phyloP scores from a whole-genome alignment of 2,797 vertebrate species.

The Peromyscus eremicus region DNA sequence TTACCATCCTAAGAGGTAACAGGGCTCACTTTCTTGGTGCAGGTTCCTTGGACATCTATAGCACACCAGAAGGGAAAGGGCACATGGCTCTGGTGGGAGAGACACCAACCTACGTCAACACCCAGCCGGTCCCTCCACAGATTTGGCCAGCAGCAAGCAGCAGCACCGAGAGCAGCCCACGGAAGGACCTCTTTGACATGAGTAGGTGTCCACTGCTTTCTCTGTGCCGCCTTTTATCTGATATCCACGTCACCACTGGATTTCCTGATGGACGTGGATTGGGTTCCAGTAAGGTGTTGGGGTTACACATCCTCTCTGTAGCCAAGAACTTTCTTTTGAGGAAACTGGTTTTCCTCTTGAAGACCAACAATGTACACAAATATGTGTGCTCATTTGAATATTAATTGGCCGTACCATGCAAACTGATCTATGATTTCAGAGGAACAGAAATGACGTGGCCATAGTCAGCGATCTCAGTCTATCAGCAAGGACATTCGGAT shows the following conservation, averaged over 20 bases:
- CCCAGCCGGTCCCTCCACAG: constrained; percentile 93
- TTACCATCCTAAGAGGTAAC: neutral
- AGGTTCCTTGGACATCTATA: constrained; percentile 94
- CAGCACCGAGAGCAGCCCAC: constrained; percentile 91
- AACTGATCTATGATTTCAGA: neutral
- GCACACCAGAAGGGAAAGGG: constrained; percentile 90
- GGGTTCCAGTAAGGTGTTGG: neutral
- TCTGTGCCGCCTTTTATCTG: neutral
- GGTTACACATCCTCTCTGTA: neutral
- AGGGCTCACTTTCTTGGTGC: constrained; percentile 59
- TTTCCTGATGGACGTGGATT: neutral
- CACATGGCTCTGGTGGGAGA: constrained; percentile 86
- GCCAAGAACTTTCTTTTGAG: neutral
- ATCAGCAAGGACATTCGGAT: neutral
- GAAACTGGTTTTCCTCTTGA: constrained; percentile 3
- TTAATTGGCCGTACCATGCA: neutral
- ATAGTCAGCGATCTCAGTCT: neutral
- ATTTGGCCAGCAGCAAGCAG: constrained; percentile 86
- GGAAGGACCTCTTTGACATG: constrained; percentile 99
- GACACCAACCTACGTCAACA: constrained; percentile 95
- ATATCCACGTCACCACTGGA: too few relatives aligned
- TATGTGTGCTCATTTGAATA: neutral
- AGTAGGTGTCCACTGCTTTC: constrained; percentile 90
- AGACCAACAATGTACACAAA: neutral
- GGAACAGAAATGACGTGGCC: neutral